Evolutionary conservation across 2,888 invertebrate species (phyloP).

Genomic region (Lithosia quadra): DNA sequence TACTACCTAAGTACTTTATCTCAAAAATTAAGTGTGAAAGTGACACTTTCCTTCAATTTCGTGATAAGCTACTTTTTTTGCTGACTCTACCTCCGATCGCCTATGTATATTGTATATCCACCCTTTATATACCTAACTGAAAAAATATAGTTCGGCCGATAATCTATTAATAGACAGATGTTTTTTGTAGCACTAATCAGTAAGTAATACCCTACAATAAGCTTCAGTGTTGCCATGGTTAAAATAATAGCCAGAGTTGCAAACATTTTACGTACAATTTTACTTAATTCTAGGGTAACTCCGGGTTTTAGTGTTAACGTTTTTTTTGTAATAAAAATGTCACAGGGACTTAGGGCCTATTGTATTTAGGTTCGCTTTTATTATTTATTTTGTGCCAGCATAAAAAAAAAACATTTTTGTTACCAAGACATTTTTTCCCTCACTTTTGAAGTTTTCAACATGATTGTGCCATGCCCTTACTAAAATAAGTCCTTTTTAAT

Average conservation of each 20-base stretch:
- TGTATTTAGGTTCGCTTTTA: too few relatives aligned
- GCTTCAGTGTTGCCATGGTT: constrained; percentile 25
- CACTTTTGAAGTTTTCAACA: too few relatives aligned
- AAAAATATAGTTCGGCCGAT: not conserved
- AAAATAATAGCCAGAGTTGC: constrained; percentile 46
- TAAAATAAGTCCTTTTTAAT: too few relatives aligned
- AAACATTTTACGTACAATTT: constrained; percentile 30
- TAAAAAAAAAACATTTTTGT: too few relatives aligned
- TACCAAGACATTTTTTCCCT: too few relatives aligned
- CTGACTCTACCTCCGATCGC: not conserved
- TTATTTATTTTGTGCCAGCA: too few relatives aligned
- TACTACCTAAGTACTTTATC: too few relatives aligned
- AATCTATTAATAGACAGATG: constrained; percentile 11
- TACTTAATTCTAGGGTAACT: constrained; percentile 20
- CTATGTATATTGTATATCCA: not conserved
- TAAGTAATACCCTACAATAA: constrained; percentile 11
- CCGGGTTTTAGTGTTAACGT: not conserved
- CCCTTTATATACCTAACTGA: constrained; percentile 3
- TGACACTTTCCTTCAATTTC: too few relatives aligned
- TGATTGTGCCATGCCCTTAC: too few relatives aligned
- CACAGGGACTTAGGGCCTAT: too few relatives aligned
- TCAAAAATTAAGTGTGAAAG: too few relatives aligned
- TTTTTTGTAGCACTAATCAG: constrained; percentile 8
- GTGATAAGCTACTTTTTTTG: not conserved
- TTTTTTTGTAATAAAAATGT: not conserved